Base-by-base conservation (phyloP, 2,888 invertebrate genomes). In the Aspidiotus destructor region DNA sequence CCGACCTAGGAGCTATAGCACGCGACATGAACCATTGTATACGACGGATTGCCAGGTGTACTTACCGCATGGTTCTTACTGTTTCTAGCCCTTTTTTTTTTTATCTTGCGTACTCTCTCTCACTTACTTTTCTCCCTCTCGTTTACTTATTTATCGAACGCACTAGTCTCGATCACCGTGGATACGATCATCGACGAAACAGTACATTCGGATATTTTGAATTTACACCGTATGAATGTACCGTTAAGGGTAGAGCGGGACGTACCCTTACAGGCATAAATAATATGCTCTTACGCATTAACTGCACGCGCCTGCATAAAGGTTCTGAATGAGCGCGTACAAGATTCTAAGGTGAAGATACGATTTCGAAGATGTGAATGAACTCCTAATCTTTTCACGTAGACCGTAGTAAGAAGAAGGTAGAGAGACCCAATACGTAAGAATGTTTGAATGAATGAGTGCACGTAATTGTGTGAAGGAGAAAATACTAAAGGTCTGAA, bases 21-120 rank as follows among this genome's bases (percentile, higher is more conserved):
- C 65, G 65, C 65, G 65, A 65, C 65, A 65, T 65, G 65, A 65
- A 44, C 65, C 65, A 65, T 65, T 65, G 65, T 65, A 44, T 65
- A 57, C 65, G 65, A 65, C 13, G 65, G 65, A 65, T 65, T 55
- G 65, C 65, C 65, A 65, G 65, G 65, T 65, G 65, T 65, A 65
- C 57, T 65, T 65, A 65, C 65, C 65, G 65, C 65, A 65, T 55
- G 63, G 63, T 63, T 55, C 41, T 53, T 16, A 52, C 62, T 62
- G 48, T 52, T 63, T 28, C 2, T 28, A 65, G 65, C 65, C 65
- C 65, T 65, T 65, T 65, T 65, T 65, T 62, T 61, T 61, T 17
- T 40, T 28, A 28, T 28, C 16, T n/a, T 17, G 13, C 17, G 13
- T 16, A 15, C 55, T 55, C 55, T 55, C 55, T 55, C 55, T 55